Conservation (phyloP, 2,888 invertebrate genomes). For the Luperina nickerlii region DNA sequence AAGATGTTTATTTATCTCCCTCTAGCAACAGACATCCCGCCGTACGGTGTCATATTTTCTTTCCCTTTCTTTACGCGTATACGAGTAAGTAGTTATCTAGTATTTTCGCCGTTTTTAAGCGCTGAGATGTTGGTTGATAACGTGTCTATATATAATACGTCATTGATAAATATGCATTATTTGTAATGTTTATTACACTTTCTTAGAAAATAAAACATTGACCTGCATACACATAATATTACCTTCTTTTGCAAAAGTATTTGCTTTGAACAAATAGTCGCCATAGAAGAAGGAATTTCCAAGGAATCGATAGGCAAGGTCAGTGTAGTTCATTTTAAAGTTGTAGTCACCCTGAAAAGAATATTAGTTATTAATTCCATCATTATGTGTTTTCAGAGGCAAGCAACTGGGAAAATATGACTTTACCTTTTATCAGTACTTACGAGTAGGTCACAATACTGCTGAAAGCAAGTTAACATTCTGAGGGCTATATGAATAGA, state of each 20-base stretch:
- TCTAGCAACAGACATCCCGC: no score
- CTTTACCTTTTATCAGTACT: not conserved
- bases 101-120: no score
- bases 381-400: no score
- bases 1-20: no score
- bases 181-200: conserved; percentile 2
- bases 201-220: conserved; percentile 45
- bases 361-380: not conserved
- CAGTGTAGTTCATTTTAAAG: conserved; percentile 44
- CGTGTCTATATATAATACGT: no score
- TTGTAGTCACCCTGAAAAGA: conserved; percentile 49
- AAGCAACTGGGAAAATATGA: not conserved
- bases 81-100: no score
- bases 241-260: conserved; percentile 47
- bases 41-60: no score
- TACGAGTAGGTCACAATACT: not conserved
- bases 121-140: no score
- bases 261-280: conserved; percentile 50
- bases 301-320: conserved; percentile 38
- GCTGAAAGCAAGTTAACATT: not conserved
- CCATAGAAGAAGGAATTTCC: conserved; percentile 61
- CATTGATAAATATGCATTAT: not conserved
- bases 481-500: no score
- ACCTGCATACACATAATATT: conserved; percentile 50
- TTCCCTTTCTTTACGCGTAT: no score